Percentiles rank a stretch among this genome's conserved stretches.
These are phyloP conservation scores for Coturnix japonica DNA, from an alignment of 2,113 vertebrate genomes.

Conservation along the genomic window DNA sequence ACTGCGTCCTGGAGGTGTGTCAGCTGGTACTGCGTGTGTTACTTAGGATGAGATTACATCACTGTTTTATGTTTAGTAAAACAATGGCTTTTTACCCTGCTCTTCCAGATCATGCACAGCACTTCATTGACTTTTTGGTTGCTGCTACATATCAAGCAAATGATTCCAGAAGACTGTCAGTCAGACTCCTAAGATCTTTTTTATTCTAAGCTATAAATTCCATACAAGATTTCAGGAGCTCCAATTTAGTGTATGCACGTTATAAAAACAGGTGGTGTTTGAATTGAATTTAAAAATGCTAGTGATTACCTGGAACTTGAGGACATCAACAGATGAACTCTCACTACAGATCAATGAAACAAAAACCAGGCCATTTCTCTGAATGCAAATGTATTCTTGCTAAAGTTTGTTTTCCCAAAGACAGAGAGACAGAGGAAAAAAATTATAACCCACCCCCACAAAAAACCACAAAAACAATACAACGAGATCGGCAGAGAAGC, in stretches of 20 bases:
- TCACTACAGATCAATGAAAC: background rate
- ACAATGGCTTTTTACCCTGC: background rate
- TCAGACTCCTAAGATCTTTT: background rate
- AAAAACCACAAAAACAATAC: background rate
- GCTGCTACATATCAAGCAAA: background rate
- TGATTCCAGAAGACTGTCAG: background rate
- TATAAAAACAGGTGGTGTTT: background rate
- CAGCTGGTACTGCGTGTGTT: background rate
- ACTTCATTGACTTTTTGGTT: background rate
- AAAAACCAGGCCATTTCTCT: background rate
- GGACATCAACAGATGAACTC: background rate
- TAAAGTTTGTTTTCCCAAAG: constrained; percentile 31
- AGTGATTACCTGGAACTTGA: background rate
- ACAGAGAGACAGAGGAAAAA: background rate
- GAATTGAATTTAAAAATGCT: background rate
- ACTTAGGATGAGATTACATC: background rate
- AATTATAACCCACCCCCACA: background rate
- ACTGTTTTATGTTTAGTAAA: background rate
- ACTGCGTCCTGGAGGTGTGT: background rate
- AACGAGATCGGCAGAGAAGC: background rate
- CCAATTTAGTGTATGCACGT: background rate
- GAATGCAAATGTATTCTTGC: constrained; percentile 39
- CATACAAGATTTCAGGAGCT: background rate
- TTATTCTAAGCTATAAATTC: background rate
- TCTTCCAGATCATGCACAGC: background rate